Conservation (phyloP, 2,113 vertebrate genomes). For the Pomatostomus ruficeps region DNA sequence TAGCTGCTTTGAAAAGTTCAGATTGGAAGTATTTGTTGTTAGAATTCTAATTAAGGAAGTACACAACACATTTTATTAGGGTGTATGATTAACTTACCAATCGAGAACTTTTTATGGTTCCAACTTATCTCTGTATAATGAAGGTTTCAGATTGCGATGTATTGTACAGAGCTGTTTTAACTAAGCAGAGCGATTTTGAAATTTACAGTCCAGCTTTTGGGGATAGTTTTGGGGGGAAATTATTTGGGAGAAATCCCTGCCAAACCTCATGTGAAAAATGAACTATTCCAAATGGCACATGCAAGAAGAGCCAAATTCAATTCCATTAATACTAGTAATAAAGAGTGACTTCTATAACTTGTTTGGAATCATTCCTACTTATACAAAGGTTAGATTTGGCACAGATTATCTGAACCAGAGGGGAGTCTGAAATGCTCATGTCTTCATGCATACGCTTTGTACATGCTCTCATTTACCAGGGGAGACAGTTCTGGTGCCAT, state of each 20-base stretch:
- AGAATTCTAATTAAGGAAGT: neutral
- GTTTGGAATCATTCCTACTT: slow-evolving; percentile 49
- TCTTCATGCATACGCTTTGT: neutral
- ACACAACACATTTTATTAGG: neutral
- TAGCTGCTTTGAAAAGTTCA: slow-evolving; percentile 3
- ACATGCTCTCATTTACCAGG: neutral
- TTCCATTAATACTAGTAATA: slow-evolving; percentile 39
- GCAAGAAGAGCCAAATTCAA: slow-evolving; percentile 32
- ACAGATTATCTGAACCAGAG: slow-evolving; percentile 2
- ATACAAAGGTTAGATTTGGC: slow-evolving; percentile 35
- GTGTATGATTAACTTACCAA: neutral
- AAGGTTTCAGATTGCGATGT: neutral
- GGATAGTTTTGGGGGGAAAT: neutral
- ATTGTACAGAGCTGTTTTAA: slow-evolving; percentile 19
- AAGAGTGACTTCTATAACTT: slow-evolving; percentile 32
- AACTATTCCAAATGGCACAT: slow-evolving; percentile 37
- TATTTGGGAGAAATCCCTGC: slow-evolving; percentile 21
- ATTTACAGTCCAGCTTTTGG: neutral
- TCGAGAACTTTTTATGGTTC: neutral
- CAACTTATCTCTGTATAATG: neutral
- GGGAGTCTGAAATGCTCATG: slow-evolving; percentile 1
- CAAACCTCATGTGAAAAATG: slow-evolving; percentile 57
- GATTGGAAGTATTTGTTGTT: neutral
- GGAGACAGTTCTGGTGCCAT: slow-evolving; percentile 22
- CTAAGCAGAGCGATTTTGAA: neutral